phyloP scores from a whole-genome alignment of 2,797 vertebrate species.

The Gephyroberyx darwinii region DNA sequence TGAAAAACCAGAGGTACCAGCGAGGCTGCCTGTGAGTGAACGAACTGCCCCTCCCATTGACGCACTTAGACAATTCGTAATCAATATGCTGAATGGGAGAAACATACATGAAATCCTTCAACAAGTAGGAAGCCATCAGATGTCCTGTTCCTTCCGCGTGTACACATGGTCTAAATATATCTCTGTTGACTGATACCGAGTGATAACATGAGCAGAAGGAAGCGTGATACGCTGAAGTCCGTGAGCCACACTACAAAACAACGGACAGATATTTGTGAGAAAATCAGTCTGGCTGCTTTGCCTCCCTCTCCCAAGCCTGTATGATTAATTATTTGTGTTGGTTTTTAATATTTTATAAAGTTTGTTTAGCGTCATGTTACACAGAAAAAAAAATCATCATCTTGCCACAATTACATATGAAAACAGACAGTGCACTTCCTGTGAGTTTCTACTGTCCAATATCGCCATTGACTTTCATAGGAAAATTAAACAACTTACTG shows the following conservation, averaged over 20 bases:
- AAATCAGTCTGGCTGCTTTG: conserved; percentile 40
- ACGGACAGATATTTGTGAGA: background rate
- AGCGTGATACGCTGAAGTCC: conserved; percentile 12
- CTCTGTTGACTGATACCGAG: conserved; percentile 5
- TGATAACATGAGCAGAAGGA: conserved; percentile 29
- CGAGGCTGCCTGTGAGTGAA: background rate
- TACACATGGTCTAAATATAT: conserved; percentile 36
- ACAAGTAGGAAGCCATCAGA: conserved; percentile 7
- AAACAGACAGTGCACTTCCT: conserved; percentile 9
- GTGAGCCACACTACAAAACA: background rate
- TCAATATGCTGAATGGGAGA: conserved; percentile 10
- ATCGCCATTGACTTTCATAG: conserved; percentile 9
- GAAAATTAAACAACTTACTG: background rate
- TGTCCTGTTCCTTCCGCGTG: conserved; percentile 27
- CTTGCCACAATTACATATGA: conserved; percentile 47
- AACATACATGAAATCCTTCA: conserved; percentile 2
- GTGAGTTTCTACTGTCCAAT: too few species aligned
- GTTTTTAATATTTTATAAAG: conserved; percentile 70
- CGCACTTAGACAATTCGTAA: conserved; percentile 2
- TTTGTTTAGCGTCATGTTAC: conserved; percentile 63
- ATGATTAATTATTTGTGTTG: conserved; percentile 72
- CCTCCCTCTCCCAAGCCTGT: conserved; percentile 27
- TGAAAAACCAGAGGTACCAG: conserved; percentile 20
- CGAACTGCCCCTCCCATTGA: background rate
- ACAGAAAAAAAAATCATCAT: conserved; percentile 8